Base-by-base conservation (phyloP, 2,888 invertebrate genomes). In the Bedellia somnulentella region DNA sequence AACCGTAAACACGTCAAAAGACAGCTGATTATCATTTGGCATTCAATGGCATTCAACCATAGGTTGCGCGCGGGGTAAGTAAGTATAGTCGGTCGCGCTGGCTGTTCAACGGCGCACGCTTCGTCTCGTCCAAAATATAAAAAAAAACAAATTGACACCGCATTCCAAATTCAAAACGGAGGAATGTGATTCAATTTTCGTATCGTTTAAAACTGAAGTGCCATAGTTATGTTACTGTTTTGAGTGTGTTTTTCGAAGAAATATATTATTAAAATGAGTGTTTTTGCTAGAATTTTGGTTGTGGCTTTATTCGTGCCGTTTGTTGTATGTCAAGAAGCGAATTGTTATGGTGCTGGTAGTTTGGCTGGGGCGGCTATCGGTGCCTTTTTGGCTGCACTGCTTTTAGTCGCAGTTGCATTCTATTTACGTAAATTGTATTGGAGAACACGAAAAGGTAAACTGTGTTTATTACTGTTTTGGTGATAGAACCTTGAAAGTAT, bases 291-390 rank as follows among this genome's bases (percentile, higher is more conserved):
- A 47, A 57, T 70, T 44, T 54, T 73, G 53, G 47, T 68, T 47
- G 70, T 68, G 63, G 58, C 62, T 53, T 57, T 61, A 52, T 46
- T 63, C 41, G 51, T 70, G 57, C 63, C 64, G 46, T 52, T 62
- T 60, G 71, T 61, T 51, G 61, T 62, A 44, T 67, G 66, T 43
- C 71, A 73, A 54, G 66, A 56, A 45, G 57, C 50, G 36, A 56
- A 59, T 47, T 85, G 85, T 61, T 85, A 81, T 63, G 80, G 82
- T 44, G 78, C 82, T 46, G 86, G 85, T 40, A 83, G 84, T 52
- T 78, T 88, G 36, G 85, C 85, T 35, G 82, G 84, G 35, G 82
- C 86, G 40, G 84, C 87, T 36, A 77, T 87, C 43, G 82, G 86
- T 45, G 85, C 86, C 42, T 81, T 86, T 52, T 51, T 86, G 42